Percentiles rank a stretch among this genome's conserved stretches.
phyloP scores from a whole-genome alignment of 2,113 vertebrate genomes.

The Aplodontia rufa region DNA sequence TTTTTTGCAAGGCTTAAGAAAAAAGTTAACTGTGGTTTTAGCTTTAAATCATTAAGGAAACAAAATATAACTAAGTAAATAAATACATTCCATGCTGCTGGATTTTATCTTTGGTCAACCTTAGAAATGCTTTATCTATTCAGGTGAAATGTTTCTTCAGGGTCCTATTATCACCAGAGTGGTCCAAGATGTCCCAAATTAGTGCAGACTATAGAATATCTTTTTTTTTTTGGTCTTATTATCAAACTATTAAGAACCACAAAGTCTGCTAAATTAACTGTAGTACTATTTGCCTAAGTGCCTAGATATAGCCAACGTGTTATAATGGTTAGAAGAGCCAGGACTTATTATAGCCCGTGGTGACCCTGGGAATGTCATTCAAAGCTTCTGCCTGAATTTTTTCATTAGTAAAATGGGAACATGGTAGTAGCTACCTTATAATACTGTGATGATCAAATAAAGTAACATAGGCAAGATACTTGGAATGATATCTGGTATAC shows the following conservation, averaged over 20 bases:
- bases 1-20: not conserved
- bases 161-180: not conserved
- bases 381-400: not conserved
- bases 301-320: not conserved
- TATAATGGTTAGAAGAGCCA: not conserved
- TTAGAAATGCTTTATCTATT: not conserved
- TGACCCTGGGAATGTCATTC: not conserved
- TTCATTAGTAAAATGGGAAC: not conserved
- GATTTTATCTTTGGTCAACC: not conserved
- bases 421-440: not conserved
- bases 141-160: not conserved
- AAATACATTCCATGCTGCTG: not conserved
- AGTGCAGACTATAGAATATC: not conserved
- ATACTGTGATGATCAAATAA: not conserved
- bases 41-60: constrained; percentile 5
- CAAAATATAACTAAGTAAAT: constrained; percentile 8
- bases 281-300: not conserved
- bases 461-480: not conserved
- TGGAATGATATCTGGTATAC: not conserved
- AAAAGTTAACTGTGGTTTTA: not conserved
- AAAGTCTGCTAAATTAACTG: not conserved
- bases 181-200: not conserved
- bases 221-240: not conserved
- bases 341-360: not conserved
- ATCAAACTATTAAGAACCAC: not conserved